Evolutionary conservation across 2,797 vertebrate species (phyloP).

Genomic region (Acipenser oxyrinchus): DNA sequence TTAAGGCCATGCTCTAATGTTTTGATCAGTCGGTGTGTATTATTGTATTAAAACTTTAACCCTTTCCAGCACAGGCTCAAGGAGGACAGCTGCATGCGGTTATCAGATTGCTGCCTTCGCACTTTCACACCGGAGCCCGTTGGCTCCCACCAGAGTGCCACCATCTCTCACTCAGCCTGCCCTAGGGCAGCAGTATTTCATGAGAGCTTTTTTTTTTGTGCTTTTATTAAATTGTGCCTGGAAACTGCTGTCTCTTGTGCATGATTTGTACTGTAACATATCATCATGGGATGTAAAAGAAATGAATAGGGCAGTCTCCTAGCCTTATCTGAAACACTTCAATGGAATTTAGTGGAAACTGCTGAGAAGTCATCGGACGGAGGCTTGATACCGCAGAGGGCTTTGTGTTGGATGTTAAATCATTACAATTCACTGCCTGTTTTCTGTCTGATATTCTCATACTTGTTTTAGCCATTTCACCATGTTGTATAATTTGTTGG

Average conservation of each 20-base stretch:
- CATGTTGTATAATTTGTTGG: too few relatives aligned
- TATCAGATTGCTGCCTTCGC: slow-evolving; percentile 22
- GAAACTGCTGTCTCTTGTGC: neutral
- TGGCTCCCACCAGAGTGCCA: slow-evolving; percentile 12
- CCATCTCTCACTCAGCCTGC: slow-evolving; percentile 12
- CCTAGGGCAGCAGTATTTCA: neutral
- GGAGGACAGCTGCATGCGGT: slow-evolving; percentile 3
- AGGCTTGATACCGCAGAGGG: neutral
- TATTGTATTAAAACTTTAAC: too few relatives aligned
- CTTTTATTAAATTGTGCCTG: slow-evolving; percentile 21
- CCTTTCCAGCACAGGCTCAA: neutral
- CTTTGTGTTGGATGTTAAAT: too few relatives aligned
- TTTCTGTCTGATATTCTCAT: too few relatives aligned
- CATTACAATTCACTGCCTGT: too few relatives aligned
- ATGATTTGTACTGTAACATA: neutral
- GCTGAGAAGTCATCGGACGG: too few relatives aligned
- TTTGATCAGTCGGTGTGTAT: too few relatives aligned
- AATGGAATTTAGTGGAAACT: too few relatives aligned
- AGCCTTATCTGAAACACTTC: too few relatives aligned
- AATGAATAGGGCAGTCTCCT: too few relatives aligned
- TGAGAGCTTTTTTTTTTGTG: slow-evolving; percentile 10
- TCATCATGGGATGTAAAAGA: neutral
- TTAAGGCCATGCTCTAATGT: too few relatives aligned
- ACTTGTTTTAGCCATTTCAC: too few relatives aligned
- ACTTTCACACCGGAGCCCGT: slow-evolving; percentile 18